These are phyloP conservation scores for Notarius quadriscutis DNA, from an alignment of 2,113 vertebrate species.

Conservation along the genomic window DNA sequence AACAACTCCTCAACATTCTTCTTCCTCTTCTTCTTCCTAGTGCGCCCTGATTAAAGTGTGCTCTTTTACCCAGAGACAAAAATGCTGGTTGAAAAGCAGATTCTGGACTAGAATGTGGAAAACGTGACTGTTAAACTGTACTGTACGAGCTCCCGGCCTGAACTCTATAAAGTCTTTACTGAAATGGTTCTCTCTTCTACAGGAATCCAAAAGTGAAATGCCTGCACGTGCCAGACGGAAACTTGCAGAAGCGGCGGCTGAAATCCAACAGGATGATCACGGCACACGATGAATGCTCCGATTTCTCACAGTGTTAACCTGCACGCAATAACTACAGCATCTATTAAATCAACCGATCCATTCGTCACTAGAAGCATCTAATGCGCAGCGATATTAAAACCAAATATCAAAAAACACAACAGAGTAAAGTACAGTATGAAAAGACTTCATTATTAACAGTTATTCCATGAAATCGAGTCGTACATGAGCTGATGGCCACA, in stretches of 20 bases:
- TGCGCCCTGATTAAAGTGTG: background rate
- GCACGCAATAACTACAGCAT: background rate
- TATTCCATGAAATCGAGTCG: no score
- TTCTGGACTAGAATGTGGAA: constrained; percentile 9
- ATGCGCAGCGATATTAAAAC: background rate
- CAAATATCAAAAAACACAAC: background rate
- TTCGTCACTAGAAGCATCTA: background rate
- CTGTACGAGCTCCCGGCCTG: constrained; percentile 1
- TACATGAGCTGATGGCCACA: no score
- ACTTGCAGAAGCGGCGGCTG: background rate
- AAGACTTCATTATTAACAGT: no score
- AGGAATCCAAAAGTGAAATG: background rate
- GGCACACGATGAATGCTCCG: background rate
- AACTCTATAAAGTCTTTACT: background rate
- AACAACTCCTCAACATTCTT: background rate
- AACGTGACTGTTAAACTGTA: constrained; percentile 1
- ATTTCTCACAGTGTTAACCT: background rate
- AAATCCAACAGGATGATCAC: background rate
- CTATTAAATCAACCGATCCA: background rate
- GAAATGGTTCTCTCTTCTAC: background rate
- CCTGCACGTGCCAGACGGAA: background rate
- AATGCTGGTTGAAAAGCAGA: background rate
- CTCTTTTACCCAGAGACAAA: background rate
- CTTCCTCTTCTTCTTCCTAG: background rate
- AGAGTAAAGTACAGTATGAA: background rate